Conservation (phyloP, 2,113 vertebrate species). For the Pluvialis apricaria region DNA sequence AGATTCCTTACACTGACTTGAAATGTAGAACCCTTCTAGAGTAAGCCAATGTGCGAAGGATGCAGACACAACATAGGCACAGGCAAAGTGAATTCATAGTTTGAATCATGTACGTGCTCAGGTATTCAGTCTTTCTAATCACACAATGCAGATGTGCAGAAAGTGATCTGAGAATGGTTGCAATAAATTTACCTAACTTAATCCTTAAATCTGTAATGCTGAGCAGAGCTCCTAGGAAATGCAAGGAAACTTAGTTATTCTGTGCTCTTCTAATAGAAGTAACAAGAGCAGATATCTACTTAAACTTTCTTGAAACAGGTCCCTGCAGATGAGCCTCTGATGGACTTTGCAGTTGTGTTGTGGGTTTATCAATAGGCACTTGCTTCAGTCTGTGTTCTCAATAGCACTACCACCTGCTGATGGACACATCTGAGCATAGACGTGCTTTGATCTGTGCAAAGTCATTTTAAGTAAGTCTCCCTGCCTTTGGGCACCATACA, state of each 20-base stretch:
- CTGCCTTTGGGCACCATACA: neutral
- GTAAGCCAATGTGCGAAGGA: neutral
- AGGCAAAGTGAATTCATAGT: neutral
- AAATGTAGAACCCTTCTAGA: neutral
- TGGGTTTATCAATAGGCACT: neutral
- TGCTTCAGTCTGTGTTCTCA: neutral
- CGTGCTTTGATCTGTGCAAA: neutral
- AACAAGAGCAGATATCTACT: neutral
- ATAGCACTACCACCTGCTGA: neutral
- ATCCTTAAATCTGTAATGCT: neutral
- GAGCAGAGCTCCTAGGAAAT: neutral
- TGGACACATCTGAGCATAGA: neutral
- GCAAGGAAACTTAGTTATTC: neutral
- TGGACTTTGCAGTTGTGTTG: neutral
- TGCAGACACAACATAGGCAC: neutral
- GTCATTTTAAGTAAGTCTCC: neutral
- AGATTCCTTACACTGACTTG: neutral
- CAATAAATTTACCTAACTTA: neutral
- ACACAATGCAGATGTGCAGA: neutral
- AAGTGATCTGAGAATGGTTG: neutral
- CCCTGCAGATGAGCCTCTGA: neutral
- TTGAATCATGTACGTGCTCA: neutral
- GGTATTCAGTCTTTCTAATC: neutral
- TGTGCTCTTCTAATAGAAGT: neutral
- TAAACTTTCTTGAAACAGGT: neutral